These are phyloP conservation scores for Sebastes kiyomatsui DNA, from an alignment of 2,797 vertebrate genomes.

Conservation along the genomic window DNA sequence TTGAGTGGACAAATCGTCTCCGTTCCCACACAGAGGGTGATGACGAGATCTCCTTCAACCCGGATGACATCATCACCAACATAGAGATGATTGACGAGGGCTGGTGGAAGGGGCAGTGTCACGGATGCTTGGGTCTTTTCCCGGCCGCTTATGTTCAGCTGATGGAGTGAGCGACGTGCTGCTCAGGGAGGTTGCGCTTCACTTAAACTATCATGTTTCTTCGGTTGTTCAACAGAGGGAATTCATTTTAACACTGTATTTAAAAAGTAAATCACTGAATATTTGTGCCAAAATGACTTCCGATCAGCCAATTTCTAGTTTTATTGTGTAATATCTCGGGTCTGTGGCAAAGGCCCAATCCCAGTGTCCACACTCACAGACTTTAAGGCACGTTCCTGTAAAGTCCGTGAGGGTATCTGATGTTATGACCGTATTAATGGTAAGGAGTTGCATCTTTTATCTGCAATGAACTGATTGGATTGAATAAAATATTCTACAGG, in stretches of 20 bases:
- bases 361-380: too few relatives aligned
- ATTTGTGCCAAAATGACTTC: neutral
- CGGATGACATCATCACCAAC: conserved; percentile 89
- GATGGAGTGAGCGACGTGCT: conserved; percentile 65
- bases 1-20: neutral
- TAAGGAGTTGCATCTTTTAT: neutral
- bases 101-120: conserved; percentile 93
- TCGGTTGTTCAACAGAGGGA: neutral
- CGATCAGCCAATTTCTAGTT: neutral
- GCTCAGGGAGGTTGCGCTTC: neutral
- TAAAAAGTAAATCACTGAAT: conserved; percentile 3
- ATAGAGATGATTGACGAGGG: conserved; percentile 95
- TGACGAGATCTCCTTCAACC: conserved; percentile 94
- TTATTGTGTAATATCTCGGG: neutral
- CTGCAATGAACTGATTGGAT: neutral
- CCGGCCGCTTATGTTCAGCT: conserved; percentile 91
- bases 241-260: neutral
- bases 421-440: neutral
- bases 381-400: too few relatives aligned
- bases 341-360: neutral
- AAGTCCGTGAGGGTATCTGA: neutral
- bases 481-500: conserved; percentile 20
- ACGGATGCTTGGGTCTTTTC: conserved; percentile 87
- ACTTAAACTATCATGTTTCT: neutral
- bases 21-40: conserved; percentile 87